Percentiles rank a stretch among this genome's conserved stretches.
Evolutionary conservation across 2,797 vertebrate species (phyloP).

Genomic region (Chrosomus eos): DNA sequence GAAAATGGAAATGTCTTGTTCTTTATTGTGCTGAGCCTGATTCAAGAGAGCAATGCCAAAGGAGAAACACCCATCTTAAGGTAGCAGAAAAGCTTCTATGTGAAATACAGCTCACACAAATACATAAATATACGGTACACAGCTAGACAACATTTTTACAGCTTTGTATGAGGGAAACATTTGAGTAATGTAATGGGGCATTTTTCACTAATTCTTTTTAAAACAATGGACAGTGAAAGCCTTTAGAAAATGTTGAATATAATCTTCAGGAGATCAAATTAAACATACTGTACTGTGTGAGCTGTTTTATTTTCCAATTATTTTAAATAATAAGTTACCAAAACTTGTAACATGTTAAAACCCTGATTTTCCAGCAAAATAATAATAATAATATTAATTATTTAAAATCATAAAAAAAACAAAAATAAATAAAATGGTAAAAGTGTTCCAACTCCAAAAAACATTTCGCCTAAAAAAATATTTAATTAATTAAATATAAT

Average conservation of each 20-base stretch:
- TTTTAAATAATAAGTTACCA: background rate
- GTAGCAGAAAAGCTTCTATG: background rate
- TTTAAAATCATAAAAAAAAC: background rate
- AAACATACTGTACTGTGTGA: background rate
- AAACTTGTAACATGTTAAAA: background rate
- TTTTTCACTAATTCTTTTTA: background rate
- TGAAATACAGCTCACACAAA: background rate
- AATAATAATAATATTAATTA: too few relatives aligned
- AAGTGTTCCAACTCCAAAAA: background rate
- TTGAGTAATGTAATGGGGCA: background rate
- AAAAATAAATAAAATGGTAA: background rate
- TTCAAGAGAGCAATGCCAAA: background rate
- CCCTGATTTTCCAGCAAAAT: background rate
- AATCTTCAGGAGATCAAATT: background rate
- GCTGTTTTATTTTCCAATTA: background rate
- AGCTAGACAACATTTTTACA: background rate
- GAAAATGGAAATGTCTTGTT: constrained; percentile 43
- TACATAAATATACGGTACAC: background rate
- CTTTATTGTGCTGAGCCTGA: constrained; percentile 41
- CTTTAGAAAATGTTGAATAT: background rate
- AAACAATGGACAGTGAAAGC: background rate
- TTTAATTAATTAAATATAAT: background rate
- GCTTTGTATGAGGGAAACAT: background rate
- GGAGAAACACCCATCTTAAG: background rate
- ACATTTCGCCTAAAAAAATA: background rate